A percentile compares a stretch with the other conserved stretches of the same genome.
These are phyloP conservation scores for Peromyscus leucopus DNA, from an alignment of 2,113 vertebrate species.

Conservation along the genomic window DNA sequence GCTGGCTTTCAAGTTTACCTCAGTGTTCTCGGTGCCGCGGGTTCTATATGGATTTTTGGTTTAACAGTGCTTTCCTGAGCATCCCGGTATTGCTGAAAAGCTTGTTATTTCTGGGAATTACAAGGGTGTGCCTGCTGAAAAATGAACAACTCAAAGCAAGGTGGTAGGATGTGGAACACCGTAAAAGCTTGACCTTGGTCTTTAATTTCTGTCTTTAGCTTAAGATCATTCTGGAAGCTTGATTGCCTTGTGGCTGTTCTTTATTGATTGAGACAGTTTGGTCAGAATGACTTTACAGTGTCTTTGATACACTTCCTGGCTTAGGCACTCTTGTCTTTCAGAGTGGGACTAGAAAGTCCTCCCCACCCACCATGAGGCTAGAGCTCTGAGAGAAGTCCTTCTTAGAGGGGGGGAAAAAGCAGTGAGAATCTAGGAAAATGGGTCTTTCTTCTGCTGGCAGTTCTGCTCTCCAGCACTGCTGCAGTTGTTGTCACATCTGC, in stretches of 20 bases:
- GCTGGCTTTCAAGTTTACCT: constrained; percentile 55
- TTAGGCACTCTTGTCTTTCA: neutral
- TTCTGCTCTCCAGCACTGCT: neutral
- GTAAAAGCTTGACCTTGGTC: constrained; percentile 61
- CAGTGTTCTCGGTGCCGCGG: neutral
- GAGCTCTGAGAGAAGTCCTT: neutral
- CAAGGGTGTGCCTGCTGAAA: constrained; percentile 61
- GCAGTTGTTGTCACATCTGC: neutral
- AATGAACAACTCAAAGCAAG: constrained; percentile 69
- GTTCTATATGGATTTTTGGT: constrained; percentile 27
- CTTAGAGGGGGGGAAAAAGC: neutral
- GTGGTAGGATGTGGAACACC: constrained; percentile 26
- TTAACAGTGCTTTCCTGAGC: constrained; percentile 43
- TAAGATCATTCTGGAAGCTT: constrained; percentile 41
- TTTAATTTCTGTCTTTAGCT: constrained; percentile 44
- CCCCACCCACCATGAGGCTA: neutral
- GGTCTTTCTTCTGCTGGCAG: neutral
- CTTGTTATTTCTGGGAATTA: constrained; percentile 73
- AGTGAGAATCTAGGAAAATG: neutral
- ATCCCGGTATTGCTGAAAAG: constrained; percentile 3
- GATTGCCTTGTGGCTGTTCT: constrained; percentile 28
- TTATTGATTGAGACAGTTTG: constrained; percentile 63
- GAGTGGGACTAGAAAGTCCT: neutral
- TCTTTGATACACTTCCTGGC: neutral
- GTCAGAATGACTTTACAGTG: constrained; percentile 22